Evolutionary conservation across 2,888 invertebrate species (phyloP).

Genomic region (Agrochola circellaris): DNA sequence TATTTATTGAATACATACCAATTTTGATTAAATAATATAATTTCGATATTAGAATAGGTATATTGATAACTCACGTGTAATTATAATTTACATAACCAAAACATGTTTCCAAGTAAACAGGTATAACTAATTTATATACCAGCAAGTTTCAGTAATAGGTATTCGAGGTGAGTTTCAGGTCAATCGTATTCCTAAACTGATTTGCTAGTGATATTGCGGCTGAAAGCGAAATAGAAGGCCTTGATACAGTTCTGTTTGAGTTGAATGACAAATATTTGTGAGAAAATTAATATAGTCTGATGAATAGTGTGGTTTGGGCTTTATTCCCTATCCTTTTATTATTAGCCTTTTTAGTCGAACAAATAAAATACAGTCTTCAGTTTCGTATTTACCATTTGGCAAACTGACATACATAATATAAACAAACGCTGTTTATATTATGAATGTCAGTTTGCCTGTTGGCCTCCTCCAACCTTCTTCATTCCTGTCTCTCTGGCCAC

Average conservation of each 20-base stretch:
- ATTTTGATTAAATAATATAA: constrained; percentile 7
- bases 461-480: too few species aligned
- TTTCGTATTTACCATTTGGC: too few species aligned
- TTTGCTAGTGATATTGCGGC: constrained; percentile 22
- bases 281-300: neutral
- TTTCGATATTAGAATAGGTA: constrained; percentile 8
- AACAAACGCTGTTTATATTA: too few species aligned
- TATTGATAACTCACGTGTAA: constrained; percentile 6
- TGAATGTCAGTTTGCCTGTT: too few species aligned
- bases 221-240: neutral
- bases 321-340: neutral
- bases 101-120: constrained; percentile 14
- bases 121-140: constrained; percentile 2
- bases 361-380: too few species aligned
- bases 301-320: neutral
- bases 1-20: neutral
- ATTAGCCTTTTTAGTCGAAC: too few species aligned
- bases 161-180: constrained; percentile 24
- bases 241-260: neutral
- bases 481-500: too few species aligned
- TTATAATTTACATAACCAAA: constrained; percentile 27
- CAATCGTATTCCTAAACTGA: constrained; percentile 35
- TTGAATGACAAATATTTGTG: neutral
- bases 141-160: constrained; percentile 27
- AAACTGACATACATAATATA: too few species aligned